A percentile compares a stretch with the other conserved stretches of the same genome.
Conservation (phyloP, 92 coral and sea anemone species). For the Phenganax stokvisi region DNA sequence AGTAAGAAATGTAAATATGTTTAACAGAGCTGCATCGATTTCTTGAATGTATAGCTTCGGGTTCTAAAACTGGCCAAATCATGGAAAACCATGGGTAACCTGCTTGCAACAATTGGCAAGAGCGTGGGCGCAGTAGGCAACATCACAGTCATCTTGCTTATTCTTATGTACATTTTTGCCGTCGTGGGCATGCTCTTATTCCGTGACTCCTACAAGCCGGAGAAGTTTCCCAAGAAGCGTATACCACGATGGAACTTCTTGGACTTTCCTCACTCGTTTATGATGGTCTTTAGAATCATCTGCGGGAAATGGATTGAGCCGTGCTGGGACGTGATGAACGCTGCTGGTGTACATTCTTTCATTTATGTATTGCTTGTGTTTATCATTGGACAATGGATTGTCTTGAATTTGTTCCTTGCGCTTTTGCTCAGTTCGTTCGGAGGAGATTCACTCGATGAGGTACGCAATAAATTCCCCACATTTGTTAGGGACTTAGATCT, state of each 20-base stretch:
- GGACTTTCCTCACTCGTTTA: constrained; percentile 86
- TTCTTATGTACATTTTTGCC: constrained; percentile 93
- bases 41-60: constrained; percentile 59
- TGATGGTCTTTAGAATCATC: constrained; percentile 93
- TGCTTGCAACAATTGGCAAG: constrained; percentile 87
- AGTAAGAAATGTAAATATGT: background rate
- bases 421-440: constrained; percentile 91
- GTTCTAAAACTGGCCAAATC: constrained; percentile 96
- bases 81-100: constrained; percentile 98
- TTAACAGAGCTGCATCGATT: background rate
- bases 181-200: constrained; percentile 98
- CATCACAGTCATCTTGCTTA: constrained; percentile 87
- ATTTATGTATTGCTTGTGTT: constrained; percentile 80
- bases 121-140: constrained; percentile 97
- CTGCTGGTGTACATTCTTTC: constrained; percentile 57
- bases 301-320: constrained; percentile 99
- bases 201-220: constrained; percentile 36
- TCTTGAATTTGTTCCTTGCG: constrained; percentile 92
- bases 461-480: too few species aligned
- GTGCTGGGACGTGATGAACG: constrained; percentile 85
- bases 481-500: too few species aligned
- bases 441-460: constrained; percentile 46
- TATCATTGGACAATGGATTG: constrained; percentile 89
- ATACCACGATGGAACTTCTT: constrained; percentile 78
- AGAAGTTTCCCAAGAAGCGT: constrained; percentile 43